These are phyloP conservation scores for Chamaea fasciata DNA, from an alignment of 2,113 vertebrate species.

Conservation along the genomic window DNA sequence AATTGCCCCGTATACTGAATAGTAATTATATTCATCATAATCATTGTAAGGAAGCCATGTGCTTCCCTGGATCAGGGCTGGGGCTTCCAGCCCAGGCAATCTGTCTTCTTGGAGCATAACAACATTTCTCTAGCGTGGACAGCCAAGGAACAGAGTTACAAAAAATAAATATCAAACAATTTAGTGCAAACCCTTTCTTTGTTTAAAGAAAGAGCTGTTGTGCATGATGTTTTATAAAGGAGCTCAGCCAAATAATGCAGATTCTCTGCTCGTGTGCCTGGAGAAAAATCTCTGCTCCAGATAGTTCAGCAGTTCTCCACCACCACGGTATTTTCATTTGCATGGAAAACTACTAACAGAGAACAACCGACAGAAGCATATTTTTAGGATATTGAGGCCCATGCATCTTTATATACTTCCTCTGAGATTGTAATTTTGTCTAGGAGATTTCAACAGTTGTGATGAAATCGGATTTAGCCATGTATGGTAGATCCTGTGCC, in stretches of 20 bases:
- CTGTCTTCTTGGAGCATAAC: neutral
- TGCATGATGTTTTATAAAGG: neutral
- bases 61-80: slow-evolving; percentile 39
- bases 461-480: neutral
- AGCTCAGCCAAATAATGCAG: neutral
- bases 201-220: neutral
- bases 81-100: slow-evolving; percentile 16
- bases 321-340: neutral
- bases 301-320: neutral
- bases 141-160: neutral
- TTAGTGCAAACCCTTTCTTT: neutral
- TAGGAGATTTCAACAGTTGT: slow-evolving; percentile 27
- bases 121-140: neutral
- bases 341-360: neutral
- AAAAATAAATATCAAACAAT: neutral
- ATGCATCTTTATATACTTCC: neutral
- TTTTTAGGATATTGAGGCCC: neutral
- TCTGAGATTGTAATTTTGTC: neutral
- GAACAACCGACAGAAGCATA: neutral
- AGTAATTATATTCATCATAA: slow-evolving; percentile 5
- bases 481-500: neutral
- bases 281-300: neutral
- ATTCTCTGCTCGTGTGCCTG: neutral
- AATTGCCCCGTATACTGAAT: slow-evolving; percentile 25
- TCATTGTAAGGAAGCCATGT: slow-evolving; percentile 25